Percentiles rank a stretch among this genome's conserved stretches.
phyloP scores from a whole-genome alignment of 2,888 invertebrate genomes.

The Odontomyia ornata region DNA sequence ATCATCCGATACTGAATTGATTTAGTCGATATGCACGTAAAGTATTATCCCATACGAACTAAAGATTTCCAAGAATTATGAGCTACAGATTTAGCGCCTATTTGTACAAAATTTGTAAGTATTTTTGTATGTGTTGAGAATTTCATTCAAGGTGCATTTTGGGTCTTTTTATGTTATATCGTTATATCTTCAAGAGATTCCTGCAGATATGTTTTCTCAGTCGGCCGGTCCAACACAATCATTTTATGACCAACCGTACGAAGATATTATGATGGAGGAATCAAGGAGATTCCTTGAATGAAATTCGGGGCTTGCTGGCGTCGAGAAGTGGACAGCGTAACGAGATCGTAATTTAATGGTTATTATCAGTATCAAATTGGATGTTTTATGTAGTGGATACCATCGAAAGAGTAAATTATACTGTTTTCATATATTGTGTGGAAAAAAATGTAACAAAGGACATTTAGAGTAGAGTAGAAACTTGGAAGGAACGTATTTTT shows the following conservation, averaged over 20 bases:
- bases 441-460: no score
- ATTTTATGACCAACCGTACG: conserved; percentile 9
- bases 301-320: not conserved
- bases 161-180: not conserved
- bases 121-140: not conserved
- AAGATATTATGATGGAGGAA: not conserved
- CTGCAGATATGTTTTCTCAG: not conserved
- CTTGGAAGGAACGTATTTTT: no score
- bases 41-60: not conserved
- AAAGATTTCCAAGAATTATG: conserved; percentile 5
- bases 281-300: not conserved
- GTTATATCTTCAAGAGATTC: not conserved
- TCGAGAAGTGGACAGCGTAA: not conserved
- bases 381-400: not conserved
- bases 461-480: no score
- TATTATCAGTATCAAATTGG: conserved; percentile 23
- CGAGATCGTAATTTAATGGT: conserved; percentile 18
- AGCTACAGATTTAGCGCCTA: conserved; percentile 28
- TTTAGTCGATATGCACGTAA: no score
- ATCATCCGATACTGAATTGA: not conserved
- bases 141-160: conserved; percentile 13
- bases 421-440: not conserved
- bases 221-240: not conserved
- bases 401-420: not conserved
- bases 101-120: not conserved